These are phyloP conservation scores for Tokudaia tokunoshimensis DNA, from an alignment of 2,797 vertebrate species.

Conservation along the genomic window DNA sequence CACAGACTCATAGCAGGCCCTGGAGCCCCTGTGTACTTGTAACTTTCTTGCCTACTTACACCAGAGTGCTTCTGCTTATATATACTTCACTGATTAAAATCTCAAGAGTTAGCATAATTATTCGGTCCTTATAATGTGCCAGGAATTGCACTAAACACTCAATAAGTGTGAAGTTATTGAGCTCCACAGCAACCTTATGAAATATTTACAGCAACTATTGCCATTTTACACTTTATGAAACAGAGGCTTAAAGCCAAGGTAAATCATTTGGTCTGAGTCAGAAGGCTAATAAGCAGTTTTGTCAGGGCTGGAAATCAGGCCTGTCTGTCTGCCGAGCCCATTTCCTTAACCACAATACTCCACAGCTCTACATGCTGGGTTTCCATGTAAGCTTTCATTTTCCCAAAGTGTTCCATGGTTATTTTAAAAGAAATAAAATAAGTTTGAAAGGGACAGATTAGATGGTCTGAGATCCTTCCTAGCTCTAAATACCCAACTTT, in stretches of 20 bases:
- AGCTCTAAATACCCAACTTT: slow-evolving; percentile 47
- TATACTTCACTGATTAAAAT: slow-evolving; percentile 46
- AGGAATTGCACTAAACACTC: slow-evolving; percentile 58
- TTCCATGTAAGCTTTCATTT: slow-evolving; percentile 72
- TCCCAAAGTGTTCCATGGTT: slow-evolving; percentile 53
- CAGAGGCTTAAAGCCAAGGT: slow-evolving; percentile 46
- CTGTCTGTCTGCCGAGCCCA: slow-evolving; percentile 25
- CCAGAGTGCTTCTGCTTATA: background rate
- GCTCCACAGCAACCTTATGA: slow-evolving; percentile 63
- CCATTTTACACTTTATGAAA: slow-evolving; percentile 49
- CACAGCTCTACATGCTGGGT: slow-evolving; percentile 30
- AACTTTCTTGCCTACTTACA: background rate
- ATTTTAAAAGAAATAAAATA: slow-evolving; percentile 74
- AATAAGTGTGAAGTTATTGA: slow-evolving; percentile 61
- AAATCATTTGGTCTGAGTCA: slow-evolving; percentile 65
- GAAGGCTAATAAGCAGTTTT: slow-evolving; percentile 65
- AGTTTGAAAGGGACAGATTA: slow-evolving; percentile 77
- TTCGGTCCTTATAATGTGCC: slow-evolving; percentile 11
- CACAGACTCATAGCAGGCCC: background rate
- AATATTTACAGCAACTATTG: slow-evolving; percentile 68
- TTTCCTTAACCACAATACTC: slow-evolving; percentile 66
- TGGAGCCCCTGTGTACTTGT: background rate
- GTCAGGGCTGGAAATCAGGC: slow-evolving; percentile 60
- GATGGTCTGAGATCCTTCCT: slow-evolving; percentile 60
- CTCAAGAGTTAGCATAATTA: slow-evolving; percentile 40